Conservation (phyloP, 1,140 invertebrate species). For the Pseudomyrmex flavicornis region DNA sequence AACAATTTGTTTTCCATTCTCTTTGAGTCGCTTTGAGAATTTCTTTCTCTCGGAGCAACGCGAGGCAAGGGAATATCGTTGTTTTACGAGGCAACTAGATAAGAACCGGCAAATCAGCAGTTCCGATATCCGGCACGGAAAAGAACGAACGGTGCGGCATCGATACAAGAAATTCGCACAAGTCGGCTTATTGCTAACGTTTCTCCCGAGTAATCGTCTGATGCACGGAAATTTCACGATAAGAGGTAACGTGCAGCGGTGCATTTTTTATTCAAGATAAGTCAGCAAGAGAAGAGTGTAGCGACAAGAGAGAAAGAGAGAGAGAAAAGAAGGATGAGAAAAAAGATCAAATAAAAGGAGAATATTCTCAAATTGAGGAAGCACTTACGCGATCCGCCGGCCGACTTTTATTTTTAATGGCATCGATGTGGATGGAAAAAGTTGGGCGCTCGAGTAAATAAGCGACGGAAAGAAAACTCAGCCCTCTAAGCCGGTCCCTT, state of each 20-base stretch:
- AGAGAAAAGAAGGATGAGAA: slow-evolving; percentile 8
- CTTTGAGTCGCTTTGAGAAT: slow-evolving; percentile 40
- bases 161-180: neutral
- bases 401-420: slow-evolving; percentile 75
- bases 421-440: slow-evolving; percentile 71
- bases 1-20: slow-evolving; percentile 57
- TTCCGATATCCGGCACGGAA: neutral
- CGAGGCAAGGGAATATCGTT: slow-evolving; percentile 8
- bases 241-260: neutral
- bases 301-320: slow-evolving; percentile 19
- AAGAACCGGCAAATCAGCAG: neutral
- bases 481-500: slow-evolving; percentile 69
- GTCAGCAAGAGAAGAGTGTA: slow-evolving; percentile 9
- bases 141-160: neutral
- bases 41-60: neutral
- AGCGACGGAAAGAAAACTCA: slow-evolving; percentile 66
- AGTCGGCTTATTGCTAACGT: slow-evolving; percentile 4
- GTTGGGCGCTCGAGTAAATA: slow-evolving; percentile 73
- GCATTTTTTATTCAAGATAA: slow-evolving; percentile 49
- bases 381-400: slow-evolving; percentile 55
- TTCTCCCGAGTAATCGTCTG: slow-evolving; percentile 20
- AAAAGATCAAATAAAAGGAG: slow-evolving; percentile 52
- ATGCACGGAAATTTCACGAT: slow-evolving; percentile 23
- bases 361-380: slow-evolving; percentile 65
- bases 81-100: slow-evolving; percentile 27